Percentiles rank a stretch among this genome's conserved stretches.
phyloP scores from a whole-genome alignment of 2,797 vertebrate species.

The Benthosema pterotum region DNA sequence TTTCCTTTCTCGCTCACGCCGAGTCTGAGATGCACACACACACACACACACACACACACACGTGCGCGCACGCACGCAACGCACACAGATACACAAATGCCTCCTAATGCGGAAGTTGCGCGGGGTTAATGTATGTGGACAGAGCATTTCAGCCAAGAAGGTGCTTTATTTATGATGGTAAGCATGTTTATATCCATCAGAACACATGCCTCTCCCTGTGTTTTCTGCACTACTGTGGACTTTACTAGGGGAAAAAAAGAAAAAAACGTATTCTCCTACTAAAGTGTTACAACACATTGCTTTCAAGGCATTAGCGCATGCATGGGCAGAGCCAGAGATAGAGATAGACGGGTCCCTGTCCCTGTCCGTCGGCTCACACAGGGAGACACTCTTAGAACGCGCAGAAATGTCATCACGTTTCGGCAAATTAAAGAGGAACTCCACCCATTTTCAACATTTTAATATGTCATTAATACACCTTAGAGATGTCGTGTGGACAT shows the following conservation, averaged over 20 bases:
- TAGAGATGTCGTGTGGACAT: no score
- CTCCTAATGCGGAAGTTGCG: constrained; percentile 54
- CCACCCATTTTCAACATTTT: no score
- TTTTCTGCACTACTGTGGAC: constrained; percentile 49
- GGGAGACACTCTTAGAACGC: no score
- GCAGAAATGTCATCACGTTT: no score
- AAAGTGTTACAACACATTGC: constrained; percentile 15
- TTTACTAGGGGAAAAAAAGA: constrained; percentile 29
- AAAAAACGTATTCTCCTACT: no score
- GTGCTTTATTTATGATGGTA: constrained; percentile 67
- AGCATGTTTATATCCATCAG: constrained; percentile 64
- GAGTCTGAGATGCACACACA: background rate
- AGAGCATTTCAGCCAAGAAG: constrained; percentile 65
- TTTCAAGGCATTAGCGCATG: constrained; percentile 28
- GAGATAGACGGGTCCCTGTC: no score
- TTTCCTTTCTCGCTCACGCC: background rate
- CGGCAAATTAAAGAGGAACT: no score
- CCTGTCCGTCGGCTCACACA: no score
- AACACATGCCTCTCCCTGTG: constrained; percentile 47
- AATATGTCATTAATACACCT: no score
- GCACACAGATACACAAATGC: constrained; percentile 7
- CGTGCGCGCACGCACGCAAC: constrained; percentile 22
- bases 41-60: constrained; percentile 7
- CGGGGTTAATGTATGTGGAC: constrained; percentile 71
- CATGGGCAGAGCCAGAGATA: background rate